Conservation (phyloP, 2,113 vertebrate species). For the Microcebus ravelobensis region DNA sequence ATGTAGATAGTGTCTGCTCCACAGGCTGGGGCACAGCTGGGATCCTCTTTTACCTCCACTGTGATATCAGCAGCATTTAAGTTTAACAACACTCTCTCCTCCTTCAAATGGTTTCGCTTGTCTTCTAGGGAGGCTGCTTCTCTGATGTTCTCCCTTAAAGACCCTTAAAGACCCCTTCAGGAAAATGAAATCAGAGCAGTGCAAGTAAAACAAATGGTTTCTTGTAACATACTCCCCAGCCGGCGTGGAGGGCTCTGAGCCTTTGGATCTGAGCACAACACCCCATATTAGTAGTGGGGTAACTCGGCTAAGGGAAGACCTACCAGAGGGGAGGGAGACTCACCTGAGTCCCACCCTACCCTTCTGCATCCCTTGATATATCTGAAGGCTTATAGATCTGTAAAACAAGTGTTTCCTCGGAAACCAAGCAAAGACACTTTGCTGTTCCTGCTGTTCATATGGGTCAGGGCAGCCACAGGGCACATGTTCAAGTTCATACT, state of each 20-base stretch:
- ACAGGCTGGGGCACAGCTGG: accelerated
- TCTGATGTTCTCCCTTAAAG: not conserved
- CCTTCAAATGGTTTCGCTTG: not conserved
- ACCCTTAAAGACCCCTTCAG: not conserved
- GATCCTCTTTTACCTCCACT: no score
- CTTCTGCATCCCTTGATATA: not conserved
- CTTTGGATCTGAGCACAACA: not conserved
- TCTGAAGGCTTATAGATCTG: not conserved
- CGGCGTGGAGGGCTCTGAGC: not conserved
- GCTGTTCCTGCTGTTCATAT: not conserved
- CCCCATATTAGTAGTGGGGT: not conserved
- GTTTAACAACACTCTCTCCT: not conserved
- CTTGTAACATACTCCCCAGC: not conserved
- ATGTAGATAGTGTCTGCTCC: no score
- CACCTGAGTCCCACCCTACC: no score
- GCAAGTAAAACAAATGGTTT: not conserved
- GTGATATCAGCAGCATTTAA: not conserved
- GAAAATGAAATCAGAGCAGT: not conserved
- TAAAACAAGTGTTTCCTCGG: not conserved
- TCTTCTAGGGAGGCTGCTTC: not conserved
- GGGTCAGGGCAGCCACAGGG: not conserved
- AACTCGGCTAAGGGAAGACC: not conserved
- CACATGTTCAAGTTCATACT: not conserved
- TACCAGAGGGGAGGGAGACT: not conserved
- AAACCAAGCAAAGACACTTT: not conserved